Evolutionary conservation across 2,797 vertebrate species (phyloP), one percentile per base, ranked within the genome.

Genomic region (Enteromius afrohamiltoni): DNA sequence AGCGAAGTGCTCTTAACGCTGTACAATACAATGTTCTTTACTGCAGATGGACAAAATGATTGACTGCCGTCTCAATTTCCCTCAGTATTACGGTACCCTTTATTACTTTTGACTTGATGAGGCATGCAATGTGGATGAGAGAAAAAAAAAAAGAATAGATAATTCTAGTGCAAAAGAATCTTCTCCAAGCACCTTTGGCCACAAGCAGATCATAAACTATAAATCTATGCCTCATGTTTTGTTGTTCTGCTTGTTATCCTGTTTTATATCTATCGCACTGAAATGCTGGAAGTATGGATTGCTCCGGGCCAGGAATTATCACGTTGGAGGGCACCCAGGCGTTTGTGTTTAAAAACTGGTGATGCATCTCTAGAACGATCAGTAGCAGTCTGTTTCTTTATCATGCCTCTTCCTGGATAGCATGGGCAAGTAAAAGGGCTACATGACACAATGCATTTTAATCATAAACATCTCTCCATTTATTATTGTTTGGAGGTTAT

Each of bases 301-400:
- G 53, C 78, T 77, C 82, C 29, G 8, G 84, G 64, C 42, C 77
- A 79, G 49, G 78, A 85, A 88, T 85, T 31, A 86, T 84, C 84
- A 84, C 83, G 82, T 58, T 64, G 69, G 55, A 86, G 42, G 70
- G 67, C 76, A 79, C 58, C 83, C 42, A 53, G 79, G 47, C 53
- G n/a, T 88, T 82, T 82, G 26, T 85, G 82, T 85, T 68, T 80
- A 76, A 81, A 85, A 88, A 80, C 75, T 79, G 47, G 70, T 75
- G 64, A 77, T 82, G 85, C 70, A 58, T 83, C 81, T 86, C n/a
- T 7, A 58, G 45, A 80, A 79, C 75, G 76, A 79, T 73, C 60
- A 73, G 64, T 19, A 37, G 31, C 70, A 75, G 71, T 55, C 51
- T 62, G 19, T 55, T 60, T 60, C 19, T 64, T 65, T 53, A 47